Evolutionary conservation across 2,113 vertebrate species (phyloP), one percentile per base, ranked within the genome.

Genomic region (Otolemur garnettii): DNA sequence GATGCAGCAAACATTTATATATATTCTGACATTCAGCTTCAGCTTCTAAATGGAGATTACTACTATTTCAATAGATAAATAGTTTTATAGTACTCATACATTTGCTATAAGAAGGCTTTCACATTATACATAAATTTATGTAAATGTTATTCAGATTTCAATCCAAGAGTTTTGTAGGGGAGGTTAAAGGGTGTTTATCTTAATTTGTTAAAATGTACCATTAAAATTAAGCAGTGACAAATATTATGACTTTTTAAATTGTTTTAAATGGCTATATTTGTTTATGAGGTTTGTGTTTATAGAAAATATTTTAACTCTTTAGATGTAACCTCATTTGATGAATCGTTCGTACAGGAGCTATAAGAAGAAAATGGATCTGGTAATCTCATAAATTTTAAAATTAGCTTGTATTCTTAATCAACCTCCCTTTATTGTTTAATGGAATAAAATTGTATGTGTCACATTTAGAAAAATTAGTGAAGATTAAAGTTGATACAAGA

Each of bases 121-220:
- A 91, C 92, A 92, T 95, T 95, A 50, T 90, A 95, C 93, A 85
- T 98, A 87, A 97, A 98, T 98, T 96, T 97, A 97, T 97, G 24
- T 86, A 80, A 90, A 96, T 97, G 87, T 60, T 95, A 97, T 97
- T 95, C 85, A 95, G 92, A 92, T 95, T 98, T 97, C 92, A 92
- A 53, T 96, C 83, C 57, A 96, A 96, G 68, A 95, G 69, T 97
- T 98, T 98, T 96, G 94, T 72, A 72, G 86, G 64, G 57, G 82
- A 93, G 93, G 97, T 98, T 97, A 98, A 97, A 97, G 93, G 97
- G 95, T 97, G 84, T 96, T 98, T 98, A 93, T 87, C 83, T 94
- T 95, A 83, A 90, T 96, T 91, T 42, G 78, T 84, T 74, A 94
- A 91, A 98, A 84, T 95, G 59, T 75, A 59, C 85, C 35, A 71